Base-by-base conservation (phyloP, 2,113 vertebrate species). In the Piaya cayana region DNA sequence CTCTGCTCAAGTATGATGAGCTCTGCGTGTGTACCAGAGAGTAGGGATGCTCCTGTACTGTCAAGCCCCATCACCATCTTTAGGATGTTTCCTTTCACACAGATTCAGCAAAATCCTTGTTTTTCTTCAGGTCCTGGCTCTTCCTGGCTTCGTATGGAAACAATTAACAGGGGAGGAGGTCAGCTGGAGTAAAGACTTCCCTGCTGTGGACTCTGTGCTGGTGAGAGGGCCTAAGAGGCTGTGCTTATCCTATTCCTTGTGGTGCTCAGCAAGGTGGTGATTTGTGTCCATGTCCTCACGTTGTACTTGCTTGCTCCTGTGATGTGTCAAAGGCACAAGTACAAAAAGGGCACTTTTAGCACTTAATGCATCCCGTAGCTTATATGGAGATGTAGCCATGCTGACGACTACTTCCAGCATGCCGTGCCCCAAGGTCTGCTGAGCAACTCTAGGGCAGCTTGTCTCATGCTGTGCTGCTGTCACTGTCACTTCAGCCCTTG, bases 71-170 rank as follows among this genome's bases (percentile, higher is more conserved):
- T 59, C 32, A 82, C 32, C 14, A 2, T 78, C 62, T 79, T 75
- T 59, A 16, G 15, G 9, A 56, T 36, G 16, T 49, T 37, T 87
- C 36, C 60, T 92, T 70, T 91, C 87, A 64, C 18, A 60, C 14
- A 62, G 9, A 43, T 27, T 70, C 30, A 55, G 20, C 50, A 81
- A 80, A 80, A 34, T 59, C 20, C 27, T n/a, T 68, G 16, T 64
- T 79, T 22, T 84, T 45, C 23, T 74, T 78, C 94, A 99, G 99
- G 99, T 99, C 36, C 91, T 99, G 97, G 99, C 99, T 92, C 98
- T 99, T 75, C 99, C 99, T 22, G 99, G 99, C 55, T 97, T 99
- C 2, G 99, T 99, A 92, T 99, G 99, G 99, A 99, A 99, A 92
- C 99, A 99, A 95, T 98, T 99, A 69, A 99, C 98, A 17, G 99